Percentiles rank a stretch among this genome's conserved stretches.
Conservation (phyloP, 30 jellyfish, hydroid and myxozoan species). For the Chironex yamaguchii region DNA sequence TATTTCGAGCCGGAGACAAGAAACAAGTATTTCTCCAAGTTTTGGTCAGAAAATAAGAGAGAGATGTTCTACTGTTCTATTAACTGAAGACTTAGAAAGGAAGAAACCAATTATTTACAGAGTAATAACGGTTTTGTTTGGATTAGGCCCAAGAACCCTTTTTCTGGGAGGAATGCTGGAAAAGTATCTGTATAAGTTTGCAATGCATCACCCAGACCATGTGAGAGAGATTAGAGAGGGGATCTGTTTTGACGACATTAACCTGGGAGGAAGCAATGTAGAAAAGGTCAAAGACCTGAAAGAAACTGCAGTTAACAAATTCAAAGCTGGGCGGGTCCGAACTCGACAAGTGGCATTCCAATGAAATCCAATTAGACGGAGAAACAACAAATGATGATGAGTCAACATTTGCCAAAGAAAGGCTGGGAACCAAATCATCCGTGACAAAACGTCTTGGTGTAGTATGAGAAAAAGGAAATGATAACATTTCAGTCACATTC, state of each 20-base stretch:
- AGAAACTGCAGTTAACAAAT: slow-evolving; percentile 35
- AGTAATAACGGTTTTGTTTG: slow-evolving; percentile 72
- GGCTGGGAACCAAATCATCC: slow-evolving; percentile 45
- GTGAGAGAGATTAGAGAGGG: slow-evolving; percentile 45
- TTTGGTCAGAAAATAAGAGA: slow-evolving; percentile 55
- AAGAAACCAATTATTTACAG: slow-evolving; percentile 32
- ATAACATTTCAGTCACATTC: too few relatives aligned
- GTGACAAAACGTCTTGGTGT: slow-evolving; percentile 75
- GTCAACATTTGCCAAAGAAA: slow-evolving; percentile 66
- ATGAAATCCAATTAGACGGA: slow-evolving; percentile 31
- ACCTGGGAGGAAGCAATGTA: slow-evolving; percentile 11
- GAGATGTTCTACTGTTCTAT: slow-evolving; percentile 66
- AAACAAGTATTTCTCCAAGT: slow-evolving; percentile 80
- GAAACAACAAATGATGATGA: slow-evolving; percentile 3
- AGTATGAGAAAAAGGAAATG: slow-evolving; percentile 65
- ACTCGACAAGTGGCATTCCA: slow-evolving; percentile 73
- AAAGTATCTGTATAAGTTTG: slow-evolving; percentile 51
- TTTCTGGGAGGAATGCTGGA: slow-evolving; percentile 59
- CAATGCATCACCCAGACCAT: slow-evolving; percentile 11
- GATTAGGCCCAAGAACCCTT: slow-evolving; percentile 66
- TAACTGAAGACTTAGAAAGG: slow-evolving; percentile 49
- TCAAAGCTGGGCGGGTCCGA: slow-evolving; percentile 21
- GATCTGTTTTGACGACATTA: slow-evolving; percentile 61
- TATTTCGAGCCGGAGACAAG: slow-evolving; percentile 74
- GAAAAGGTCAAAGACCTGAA: slow-evolving; percentile 27